A percentile compares a stretch with the other conserved stretches of the same genome.
Evolutionary conservation across 2,113 vertebrate genomes (phyloP).

Genomic region (Epinephelus lanceolatus): DNA sequence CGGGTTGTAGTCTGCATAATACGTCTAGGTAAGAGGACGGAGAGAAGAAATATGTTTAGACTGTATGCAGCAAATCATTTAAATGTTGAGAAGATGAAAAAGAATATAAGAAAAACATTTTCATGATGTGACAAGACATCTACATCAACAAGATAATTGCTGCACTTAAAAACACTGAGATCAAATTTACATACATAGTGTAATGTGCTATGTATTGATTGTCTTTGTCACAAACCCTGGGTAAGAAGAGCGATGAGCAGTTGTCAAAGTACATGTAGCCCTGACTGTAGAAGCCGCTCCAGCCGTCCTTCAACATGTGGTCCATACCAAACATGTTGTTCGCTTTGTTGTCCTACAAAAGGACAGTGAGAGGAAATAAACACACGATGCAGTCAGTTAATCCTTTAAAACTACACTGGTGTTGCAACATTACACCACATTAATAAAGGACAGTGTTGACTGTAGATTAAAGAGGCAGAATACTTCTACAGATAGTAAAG

Average conservation of each 20-base stretch:
- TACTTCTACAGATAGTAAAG: background rate
- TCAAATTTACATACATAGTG: background rate
- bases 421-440: background rate
- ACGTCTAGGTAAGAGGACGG: slow-evolving; percentile 79
- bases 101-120: background rate
- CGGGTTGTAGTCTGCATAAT: slow-evolving; percentile 86
- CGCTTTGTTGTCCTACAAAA: slow-evolving; percentile 86
- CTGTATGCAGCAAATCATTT: background rate
- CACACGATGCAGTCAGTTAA: background rate
- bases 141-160: too few relatives aligned
- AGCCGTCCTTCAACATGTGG: slow-evolving; percentile 86
- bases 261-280: slow-evolving; percentile 86
- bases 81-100: background rate
- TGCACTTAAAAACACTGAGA: background rate
- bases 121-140: background rate
- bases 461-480: background rate
- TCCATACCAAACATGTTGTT: slow-evolving; percentile 87
- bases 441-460: background rate
- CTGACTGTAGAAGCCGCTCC: slow-evolving; percentile 91
- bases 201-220: background rate
- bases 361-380: too few relatives aligned
- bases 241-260: slow-evolving; percentile 89
- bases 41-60: background rate
- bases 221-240: slow-evolving; percentile 83
- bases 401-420: background rate